These are phyloP conservation scores for Astur gentilis DNA, from an alignment of 2,113 vertebrate genomes.

Conservation along the genomic window DNA sequence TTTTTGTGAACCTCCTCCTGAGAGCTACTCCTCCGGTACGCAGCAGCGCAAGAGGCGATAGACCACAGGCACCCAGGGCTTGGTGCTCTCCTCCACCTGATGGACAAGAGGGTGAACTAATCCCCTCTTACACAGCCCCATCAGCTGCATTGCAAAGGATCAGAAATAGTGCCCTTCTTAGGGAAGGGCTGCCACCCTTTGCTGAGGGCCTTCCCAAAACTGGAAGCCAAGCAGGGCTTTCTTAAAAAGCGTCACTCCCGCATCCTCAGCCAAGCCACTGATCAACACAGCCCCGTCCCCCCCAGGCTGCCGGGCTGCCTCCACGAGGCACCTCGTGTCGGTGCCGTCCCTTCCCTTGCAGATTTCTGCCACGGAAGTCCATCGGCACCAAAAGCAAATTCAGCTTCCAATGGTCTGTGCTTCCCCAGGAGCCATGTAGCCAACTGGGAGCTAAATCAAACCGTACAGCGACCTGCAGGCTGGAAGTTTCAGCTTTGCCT, in stretches of 20 bases:
- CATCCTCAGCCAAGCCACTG: background rate
- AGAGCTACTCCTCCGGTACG: background rate
- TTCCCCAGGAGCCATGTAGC: background rate
- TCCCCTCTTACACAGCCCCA: background rate
- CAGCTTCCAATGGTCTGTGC: background rate
- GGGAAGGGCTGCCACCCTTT: background rate
- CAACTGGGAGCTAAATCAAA: background rate
- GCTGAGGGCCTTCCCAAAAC: background rate
- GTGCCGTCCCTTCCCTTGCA: background rate
- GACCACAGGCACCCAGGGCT: rapidly evolving
- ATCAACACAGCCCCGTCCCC: background rate
- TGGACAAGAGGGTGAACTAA: background rate
- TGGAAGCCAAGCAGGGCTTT: background rate
- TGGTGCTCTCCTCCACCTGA: background rate
- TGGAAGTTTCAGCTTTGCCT: background rate
- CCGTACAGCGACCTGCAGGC: background rate
- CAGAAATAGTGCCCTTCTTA: background rate
- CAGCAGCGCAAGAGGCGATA: background rate
- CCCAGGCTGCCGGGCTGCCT: background rate
- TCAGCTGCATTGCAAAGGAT: background rate
- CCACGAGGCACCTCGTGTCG: rapidly evolving
- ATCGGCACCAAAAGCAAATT: background rate
- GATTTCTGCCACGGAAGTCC: background rate
- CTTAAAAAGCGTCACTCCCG: background rate
- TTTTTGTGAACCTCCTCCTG: background rate